Percentiles rank a stretch among this genome's conserved stretches.
phyloP scores from a whole-genome alignment of 2,888 invertebrate genomes.

The Acrobasis repandana region DNA sequence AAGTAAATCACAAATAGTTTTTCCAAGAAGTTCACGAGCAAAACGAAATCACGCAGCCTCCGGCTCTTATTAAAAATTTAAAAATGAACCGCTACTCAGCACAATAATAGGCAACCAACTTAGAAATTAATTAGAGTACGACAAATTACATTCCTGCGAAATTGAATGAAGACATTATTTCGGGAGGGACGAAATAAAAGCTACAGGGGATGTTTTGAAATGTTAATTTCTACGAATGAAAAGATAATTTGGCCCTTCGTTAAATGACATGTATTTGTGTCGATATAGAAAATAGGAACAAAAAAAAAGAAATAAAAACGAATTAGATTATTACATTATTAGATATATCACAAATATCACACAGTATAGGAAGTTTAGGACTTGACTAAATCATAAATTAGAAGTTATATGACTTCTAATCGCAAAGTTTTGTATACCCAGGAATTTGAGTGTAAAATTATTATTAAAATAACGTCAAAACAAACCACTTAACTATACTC shows the following conservation, averaged over 20 bases:
- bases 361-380: too few species aligned
- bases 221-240: conserved; percentile 49
- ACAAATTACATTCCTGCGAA: conserved; percentile 58
- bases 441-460: too few species aligned
- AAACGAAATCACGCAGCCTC: not conserved
- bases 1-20: not conserved
- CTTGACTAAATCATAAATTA: too few species aligned
- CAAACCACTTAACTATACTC: not conserved
- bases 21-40: not conserved
- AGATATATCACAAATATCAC: too few species aligned
- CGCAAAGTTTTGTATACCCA: too few species aligned
- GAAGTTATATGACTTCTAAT: too few species aligned
- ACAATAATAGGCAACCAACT: conserved; percentile 51
- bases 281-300: too few species aligned
- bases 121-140: conserved; percentile 61
- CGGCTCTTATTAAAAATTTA: conserved; percentile 41
- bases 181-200: conserved; percentile 47
- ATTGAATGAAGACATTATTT: conserved; percentile 60
- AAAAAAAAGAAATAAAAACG: too few species aligned
- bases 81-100: conserved; percentile 48
- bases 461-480: too few species aligned
- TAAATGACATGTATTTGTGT: conserved; percentile 1
- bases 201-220: conserved; percentile 49
- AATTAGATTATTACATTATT: too few species aligned
- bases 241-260: conserved; percentile 34